A percentile compares a stretch with the other conserved stretches of the same genome.
These are phyloP conservation scores for Steatornis caripensis DNA, from an alignment of 2,113 vertebrate species.

Conservation along the genomic window DNA sequence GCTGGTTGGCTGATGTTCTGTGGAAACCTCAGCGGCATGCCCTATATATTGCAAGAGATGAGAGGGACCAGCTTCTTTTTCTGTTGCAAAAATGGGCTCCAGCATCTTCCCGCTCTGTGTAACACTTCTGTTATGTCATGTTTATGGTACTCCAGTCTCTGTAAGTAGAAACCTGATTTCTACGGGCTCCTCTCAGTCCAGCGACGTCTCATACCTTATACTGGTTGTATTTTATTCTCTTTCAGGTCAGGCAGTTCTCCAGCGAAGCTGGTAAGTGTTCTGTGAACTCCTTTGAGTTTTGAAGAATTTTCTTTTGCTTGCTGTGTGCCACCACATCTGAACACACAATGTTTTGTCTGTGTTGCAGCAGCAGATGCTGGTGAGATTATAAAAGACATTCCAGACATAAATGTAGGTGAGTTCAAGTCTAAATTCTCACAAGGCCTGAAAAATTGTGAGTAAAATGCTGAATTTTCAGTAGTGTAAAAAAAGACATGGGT, in stretches of 20 bases:
- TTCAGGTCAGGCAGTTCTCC: conserved; percentile 42
- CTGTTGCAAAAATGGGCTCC: conserved; percentile 14
- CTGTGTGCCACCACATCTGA: background rate
- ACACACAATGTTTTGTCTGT: background rate
- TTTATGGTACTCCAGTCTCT: background rate
- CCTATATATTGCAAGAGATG: conserved; percentile 24
- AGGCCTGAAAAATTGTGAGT: background rate
- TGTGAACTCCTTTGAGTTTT: background rate
- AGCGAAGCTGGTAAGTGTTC: conserved; percentile 54
- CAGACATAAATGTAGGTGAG: conserved; percentile 74
- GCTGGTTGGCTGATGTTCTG: background rate
- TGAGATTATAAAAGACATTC: conserved; percentile 66
- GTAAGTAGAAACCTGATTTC: conserved; percentile 3
- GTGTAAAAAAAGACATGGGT: background rate
- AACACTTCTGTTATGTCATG: background rate
- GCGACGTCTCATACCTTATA: background rate
- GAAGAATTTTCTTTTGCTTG: background rate
- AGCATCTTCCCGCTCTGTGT: background rate
- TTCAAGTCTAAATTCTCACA: background rate
- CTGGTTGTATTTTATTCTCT: background rate
- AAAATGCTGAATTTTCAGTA: background rate
- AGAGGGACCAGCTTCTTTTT: background rate
- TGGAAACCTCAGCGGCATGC: background rate
- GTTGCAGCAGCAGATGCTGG: conserved; percentile 1
- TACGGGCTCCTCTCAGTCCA: background rate